A percentile compares a stretch with the other conserved stretches of the same genome.
Evolutionary conservation across 1,140 invertebrate genomes (phyloP).

Genomic region (Drosophila lacteicornis): DNA sequence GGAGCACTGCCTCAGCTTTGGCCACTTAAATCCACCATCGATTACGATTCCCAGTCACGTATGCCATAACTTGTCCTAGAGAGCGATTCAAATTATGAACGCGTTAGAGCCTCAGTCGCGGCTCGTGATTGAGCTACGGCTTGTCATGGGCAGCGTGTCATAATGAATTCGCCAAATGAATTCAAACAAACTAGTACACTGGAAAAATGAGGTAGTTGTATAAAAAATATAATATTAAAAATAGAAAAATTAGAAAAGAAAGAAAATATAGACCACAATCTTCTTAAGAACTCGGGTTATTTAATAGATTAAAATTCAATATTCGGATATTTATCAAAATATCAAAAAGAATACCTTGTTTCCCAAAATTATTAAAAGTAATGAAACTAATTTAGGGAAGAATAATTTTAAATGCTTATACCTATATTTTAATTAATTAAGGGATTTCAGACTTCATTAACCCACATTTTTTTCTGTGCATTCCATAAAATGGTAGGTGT

Average conservation of each 20-base stretch:
- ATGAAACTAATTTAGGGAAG: not conserved
- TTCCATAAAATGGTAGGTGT: not conserved
- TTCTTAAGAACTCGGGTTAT: no score
- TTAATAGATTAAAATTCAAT: no score
- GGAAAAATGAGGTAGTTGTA: not conserved
- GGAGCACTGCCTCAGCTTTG: conserved; percentile 12
- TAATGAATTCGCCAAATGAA: conserved; percentile 48
- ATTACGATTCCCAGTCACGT: conserved; percentile 47
- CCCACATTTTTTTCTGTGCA: conserved; percentile 3
- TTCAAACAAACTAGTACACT: conserved; percentile 50
- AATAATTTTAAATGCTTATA: no score
- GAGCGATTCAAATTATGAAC: conserved; percentile 45
- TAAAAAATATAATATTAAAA: conserved; percentile 4
- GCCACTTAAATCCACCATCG: conserved; percentile 14
- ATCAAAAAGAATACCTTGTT: no score
- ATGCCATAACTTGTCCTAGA: conserved; percentile 28
- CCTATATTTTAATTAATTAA: no score
- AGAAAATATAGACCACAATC: no score
- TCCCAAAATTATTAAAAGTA: no score
- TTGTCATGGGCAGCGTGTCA: conserved; percentile 43
- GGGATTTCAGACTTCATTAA: not conserved
- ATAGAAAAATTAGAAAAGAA: not conserved
- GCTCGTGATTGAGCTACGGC: conserved; percentile 60
- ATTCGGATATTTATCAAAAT: not conserved
- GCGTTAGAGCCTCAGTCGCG: conserved; percentile 31